Evolutionary conservation across 2,113 vertebrate genomes (phyloP).

Genomic region (Nerophis ophidion): DNA sequence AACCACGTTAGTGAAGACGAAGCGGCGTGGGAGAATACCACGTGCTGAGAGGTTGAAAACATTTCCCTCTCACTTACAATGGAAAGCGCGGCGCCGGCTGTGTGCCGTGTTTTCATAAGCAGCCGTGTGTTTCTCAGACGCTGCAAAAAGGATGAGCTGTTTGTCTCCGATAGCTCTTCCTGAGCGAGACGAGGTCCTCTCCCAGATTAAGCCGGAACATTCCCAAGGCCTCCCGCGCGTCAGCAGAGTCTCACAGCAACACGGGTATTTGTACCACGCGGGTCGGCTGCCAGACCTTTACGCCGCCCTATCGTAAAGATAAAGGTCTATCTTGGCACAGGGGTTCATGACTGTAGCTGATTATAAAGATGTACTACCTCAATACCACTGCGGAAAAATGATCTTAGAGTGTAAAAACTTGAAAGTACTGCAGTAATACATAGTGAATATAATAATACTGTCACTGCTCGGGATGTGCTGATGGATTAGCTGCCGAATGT

Average conservation of each 20-base stretch:
- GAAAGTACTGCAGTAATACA: too few relatives aligned
- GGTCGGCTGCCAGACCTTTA: constrained; percentile 14
- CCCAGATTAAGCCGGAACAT: constrained; percentile 46
- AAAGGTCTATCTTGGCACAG: constrained; percentile 23
- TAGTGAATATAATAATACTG: too few relatives aligned
- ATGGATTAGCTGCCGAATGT: too few relatives aligned
- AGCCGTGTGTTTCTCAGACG: constrained; percentile 30
- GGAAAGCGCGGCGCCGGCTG: constrained; percentile 33
- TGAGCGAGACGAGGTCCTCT: constrained; percentile 26
- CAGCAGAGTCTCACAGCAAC: constrained; percentile 1
- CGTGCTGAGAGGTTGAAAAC: constrained; percentile 10
- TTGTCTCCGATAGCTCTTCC: constrained; percentile 25
- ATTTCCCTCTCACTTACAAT: constrained; percentile 27
- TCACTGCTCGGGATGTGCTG: too few relatives aligned
- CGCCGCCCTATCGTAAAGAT: constrained; percentile 9
- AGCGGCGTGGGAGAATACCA: not conserved
- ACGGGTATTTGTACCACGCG: not conserved
- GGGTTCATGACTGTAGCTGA: not conserved
- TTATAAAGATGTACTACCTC: not conserved
- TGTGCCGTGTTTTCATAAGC: constrained; percentile 39
- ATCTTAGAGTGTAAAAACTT: too few relatives aligned
- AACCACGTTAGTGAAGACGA: not conserved
- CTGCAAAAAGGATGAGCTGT: constrained; percentile 26
- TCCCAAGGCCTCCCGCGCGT: constrained; percentile 44
- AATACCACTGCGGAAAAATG: too few relatives aligned